Base-by-base conservation (phyloP, 2,888 invertebrate species). In the Syrista parreyssii region DNA sequence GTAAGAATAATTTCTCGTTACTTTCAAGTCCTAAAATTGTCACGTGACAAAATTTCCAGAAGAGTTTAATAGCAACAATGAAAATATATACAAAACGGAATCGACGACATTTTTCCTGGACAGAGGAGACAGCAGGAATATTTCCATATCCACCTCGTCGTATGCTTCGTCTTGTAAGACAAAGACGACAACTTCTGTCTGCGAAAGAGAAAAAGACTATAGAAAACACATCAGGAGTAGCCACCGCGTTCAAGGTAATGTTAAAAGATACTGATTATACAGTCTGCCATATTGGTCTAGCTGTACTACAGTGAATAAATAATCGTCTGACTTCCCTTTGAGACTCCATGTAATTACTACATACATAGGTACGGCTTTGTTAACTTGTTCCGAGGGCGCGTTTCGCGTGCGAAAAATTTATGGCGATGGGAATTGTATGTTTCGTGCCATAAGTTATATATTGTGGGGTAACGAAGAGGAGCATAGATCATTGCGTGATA, bases 361-460 rank as follows among this genome's bases (percentile, higher is more conserved):
- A 15, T 23, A 75, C 11, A 1, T 74, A 86, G 87, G 75, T 85
- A 86, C 89, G 88, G 88, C 86, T 88, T 84, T 81, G 77, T 79
- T 89, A 85, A 88, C 82, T 82, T 86, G 86, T 36, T 15, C 85
- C 68, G 88, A 88, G 78, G 88, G 88, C 84, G 87, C 88, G 84
- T 89, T 89, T 79, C 86, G 85, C 85, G 86, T 90, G 84, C 88
- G 86, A 77, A 88, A 87, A 75, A 89, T 90, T 81, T 89, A 85
- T 73, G 90, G 90, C 55, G 89, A 90, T 86, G 90, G 90, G 40
- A 90, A 90, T 82, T 90, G 90, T 82, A 88, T 89, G 88, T 90
- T 90, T 77, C 86, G 90, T 36, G 90, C 90, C 35, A 83, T 90
- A 79, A 90, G 90, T 75, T 89, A 86, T 78, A 86, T 90, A 74